Evolutionary conservation across 2,113 vertebrate species (phyloP).

Genomic region (Bos indicus): DNA sequence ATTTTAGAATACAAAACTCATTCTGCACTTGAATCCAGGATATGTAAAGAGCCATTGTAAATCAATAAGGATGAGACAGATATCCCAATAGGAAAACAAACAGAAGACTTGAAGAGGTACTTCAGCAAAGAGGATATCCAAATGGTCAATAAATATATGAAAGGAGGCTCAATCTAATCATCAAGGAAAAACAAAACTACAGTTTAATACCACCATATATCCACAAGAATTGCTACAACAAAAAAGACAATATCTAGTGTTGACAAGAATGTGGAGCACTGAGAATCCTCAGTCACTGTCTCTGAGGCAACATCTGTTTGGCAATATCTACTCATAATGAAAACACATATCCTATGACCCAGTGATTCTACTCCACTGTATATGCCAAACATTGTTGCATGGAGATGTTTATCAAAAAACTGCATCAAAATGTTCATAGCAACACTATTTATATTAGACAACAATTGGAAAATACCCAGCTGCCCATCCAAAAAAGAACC

Average conservation of each 20-base stretch:
- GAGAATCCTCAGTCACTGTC: background rate
- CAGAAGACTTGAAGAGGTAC: background rate
- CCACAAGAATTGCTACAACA: background rate
- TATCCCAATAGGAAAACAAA: background rate
- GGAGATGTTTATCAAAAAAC: background rate
- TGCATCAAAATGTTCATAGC: background rate
- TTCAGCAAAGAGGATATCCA: background rate
- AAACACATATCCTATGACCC: background rate
- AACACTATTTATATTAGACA: background rate
- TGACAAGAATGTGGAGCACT: background rate
- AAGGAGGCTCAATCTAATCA: background rate
- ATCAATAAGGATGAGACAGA: background rate
- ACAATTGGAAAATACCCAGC: background rate
- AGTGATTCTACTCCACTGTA: background rate
- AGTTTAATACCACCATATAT: background rate
- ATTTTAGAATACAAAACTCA: conserved; percentile 16
- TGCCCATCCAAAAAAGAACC: background rate
- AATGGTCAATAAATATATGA: background rate
- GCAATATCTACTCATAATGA: background rate
- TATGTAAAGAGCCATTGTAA: background rate
- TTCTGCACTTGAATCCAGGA: background rate
- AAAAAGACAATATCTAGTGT: background rate
- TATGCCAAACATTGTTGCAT: background rate
- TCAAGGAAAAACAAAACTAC: background rate
- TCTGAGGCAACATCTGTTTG: background rate